phyloP scores from a whole-genome alignment of 2,888 invertebrate genomes.

The Eristalinus aeneus region DNA sequence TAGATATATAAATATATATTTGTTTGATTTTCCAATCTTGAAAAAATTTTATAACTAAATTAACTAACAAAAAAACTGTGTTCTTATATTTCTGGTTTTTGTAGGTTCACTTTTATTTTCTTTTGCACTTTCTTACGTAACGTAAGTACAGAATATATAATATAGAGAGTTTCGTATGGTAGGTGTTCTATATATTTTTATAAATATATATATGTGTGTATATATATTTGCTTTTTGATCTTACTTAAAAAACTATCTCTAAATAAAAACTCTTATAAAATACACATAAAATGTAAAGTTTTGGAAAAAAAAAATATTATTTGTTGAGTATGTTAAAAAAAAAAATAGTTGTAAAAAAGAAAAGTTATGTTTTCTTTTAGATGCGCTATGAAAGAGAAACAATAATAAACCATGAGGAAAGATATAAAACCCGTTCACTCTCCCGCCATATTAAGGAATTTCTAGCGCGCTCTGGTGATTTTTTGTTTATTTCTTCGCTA shows the following conservation, averaged over 20 bases:
- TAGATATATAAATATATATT: neutral
- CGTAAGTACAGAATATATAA: slow-evolving; percentile 52
- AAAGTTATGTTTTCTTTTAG: neutral
- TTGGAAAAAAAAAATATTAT: slow-evolving; percentile 30
- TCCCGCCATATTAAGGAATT: slow-evolving; percentile 5
- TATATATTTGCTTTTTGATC: slow-evolving; percentile 61
- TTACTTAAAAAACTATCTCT: slow-evolving; percentile 53
- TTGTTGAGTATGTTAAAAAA: slow-evolving; percentile 52
- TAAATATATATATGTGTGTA: slow-evolving; percentile 64
- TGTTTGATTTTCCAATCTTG: slow-evolving; percentile 45
- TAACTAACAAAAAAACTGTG: slow-evolving; percentile 56
- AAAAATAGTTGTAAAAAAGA: slow-evolving; percentile 19
- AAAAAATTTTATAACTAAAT: slow-evolving; percentile 53
- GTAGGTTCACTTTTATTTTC: slow-evolving; percentile 39
- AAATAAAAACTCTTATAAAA: slow-evolving; percentile 60
- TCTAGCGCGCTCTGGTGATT: neutral
- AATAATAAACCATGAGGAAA: neutral
- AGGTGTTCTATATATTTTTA: slow-evolving; percentile 3
- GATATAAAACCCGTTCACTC: neutral
- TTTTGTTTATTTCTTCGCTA: slow-evolving; percentile 24
- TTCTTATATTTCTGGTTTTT: slow-evolving; percentile 23
- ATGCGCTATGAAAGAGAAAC: slow-evolving; percentile 3
- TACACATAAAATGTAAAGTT: slow-evolving; percentile 55
- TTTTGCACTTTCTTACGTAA: slow-evolving; percentile 68
- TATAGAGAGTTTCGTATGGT: slow-evolving; percentile 58